Percentiles rank a stretch among this genome's conserved stretches.
Conservation (phyloP, 2,888 invertebrate genomes). For the Athalia circularis region DNA sequence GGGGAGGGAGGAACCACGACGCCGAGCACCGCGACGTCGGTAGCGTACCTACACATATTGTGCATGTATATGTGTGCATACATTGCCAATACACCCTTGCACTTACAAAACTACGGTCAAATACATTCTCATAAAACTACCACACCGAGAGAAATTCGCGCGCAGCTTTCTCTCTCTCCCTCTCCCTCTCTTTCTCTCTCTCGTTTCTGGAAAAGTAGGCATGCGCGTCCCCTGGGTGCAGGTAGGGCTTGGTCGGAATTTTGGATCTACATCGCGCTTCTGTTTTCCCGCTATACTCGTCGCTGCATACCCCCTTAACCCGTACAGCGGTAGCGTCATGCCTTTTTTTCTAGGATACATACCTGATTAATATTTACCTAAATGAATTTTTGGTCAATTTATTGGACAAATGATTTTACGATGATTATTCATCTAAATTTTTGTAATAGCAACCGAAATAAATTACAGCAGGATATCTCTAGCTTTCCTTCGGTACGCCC, state of each 20-base stretch:
- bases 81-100: neutral
- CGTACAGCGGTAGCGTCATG: neutral
- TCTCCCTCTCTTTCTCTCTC: no score
- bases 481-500: no score
- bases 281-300: neutral
- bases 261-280: neutral
- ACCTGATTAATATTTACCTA: no score
- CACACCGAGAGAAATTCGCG: no score
- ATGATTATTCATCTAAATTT: no score
- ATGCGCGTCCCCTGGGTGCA: slow-evolving; percentile 7
- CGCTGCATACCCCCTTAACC: neutral
- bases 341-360: neutral
- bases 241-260: slow-evolving; percentile 17
- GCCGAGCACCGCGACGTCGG: slow-evolving; percentile 35
- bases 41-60: slow-evolving; percentile 22
- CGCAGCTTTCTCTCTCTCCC: no score
- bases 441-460: no score
- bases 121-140: neutral
- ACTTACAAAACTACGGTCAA: neutral
- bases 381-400: neutral
- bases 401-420: no score
- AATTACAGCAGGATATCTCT: no score
- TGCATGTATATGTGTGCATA: slow-evolving; percentile 8
- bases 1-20: neutral
- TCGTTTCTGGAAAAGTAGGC: neutral